Evolutionary conservation across 1,140 invertebrate genomes (phyloP).

Genomic region (Pentalonia nigronervosa): DNA sequence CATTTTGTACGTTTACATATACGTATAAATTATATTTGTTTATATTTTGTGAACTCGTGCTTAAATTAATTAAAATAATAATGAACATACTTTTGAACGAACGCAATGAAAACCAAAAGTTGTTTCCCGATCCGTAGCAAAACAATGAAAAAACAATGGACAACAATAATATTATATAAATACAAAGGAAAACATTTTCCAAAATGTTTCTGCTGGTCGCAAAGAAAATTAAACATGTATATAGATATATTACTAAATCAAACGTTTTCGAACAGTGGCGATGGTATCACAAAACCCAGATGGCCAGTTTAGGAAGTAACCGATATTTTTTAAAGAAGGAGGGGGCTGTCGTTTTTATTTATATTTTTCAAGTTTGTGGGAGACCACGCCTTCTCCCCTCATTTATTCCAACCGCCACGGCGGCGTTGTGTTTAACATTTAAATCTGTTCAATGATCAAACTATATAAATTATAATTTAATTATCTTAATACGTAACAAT

Average conservation of each 20-base stretch:
- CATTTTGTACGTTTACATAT: neutral
- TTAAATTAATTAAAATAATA: neutral
- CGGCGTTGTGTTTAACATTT: neutral
- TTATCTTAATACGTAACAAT: neutral
- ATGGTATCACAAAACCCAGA: neutral
- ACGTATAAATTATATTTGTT: no score
- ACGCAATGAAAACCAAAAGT: neutral
- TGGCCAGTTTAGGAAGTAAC: neutral
- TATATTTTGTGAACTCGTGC: neutral
- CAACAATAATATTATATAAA: neutral
- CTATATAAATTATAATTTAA: constrained; percentile 16
- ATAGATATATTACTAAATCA: neutral
- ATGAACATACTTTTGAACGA: neutral
- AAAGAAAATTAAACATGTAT: neutral
- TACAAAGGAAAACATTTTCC: neutral
- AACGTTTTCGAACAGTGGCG: neutral
- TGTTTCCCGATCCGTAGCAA: neutral
- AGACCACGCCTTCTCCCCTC: neutral
- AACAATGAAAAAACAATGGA: neutral
- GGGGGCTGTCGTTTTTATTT: neutral
- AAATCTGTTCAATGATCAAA: neutral
- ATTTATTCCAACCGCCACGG: neutral
- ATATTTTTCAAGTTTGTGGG: neutral
- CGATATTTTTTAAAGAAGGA: neutral
- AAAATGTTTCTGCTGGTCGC: neutral